Conservation (phyloP, 1,140 invertebrate genomes). For the Branchinecta lynchi region DNA sequence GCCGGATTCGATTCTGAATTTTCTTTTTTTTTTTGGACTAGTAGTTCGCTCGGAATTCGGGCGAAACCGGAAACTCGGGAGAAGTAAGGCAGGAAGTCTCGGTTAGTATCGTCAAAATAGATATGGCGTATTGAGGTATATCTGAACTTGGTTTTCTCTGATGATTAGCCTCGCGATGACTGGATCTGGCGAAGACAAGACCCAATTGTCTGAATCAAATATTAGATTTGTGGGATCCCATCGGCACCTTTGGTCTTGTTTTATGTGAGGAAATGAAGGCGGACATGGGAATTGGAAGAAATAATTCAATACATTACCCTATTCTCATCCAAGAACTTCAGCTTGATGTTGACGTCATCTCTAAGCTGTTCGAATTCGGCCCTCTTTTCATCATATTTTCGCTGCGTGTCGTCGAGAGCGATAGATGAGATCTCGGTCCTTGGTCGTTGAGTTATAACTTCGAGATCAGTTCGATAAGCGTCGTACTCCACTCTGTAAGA, state of each 20-base stretch:
- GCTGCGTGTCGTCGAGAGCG: constrained; percentile 58
- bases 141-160: too few species aligned
- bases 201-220: too few species aligned
- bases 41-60: too few species aligned
- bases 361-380: constrained; percentile 77
- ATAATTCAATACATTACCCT: constrained; percentile 43
- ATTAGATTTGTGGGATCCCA: too few species aligned
- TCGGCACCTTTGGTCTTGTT: too few species aligned
- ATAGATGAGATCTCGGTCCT: constrained; percentile 41
- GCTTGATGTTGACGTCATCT: constrained; percentile 82
- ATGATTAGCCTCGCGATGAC: too few species aligned
- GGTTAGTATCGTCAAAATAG: too few species aligned
- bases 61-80: not conserved
- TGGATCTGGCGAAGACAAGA: too few species aligned
- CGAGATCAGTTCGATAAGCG: constrained; percentile 84
- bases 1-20: too few species aligned
- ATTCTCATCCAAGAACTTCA: constrained; percentile 91
- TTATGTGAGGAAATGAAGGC: not conserved
- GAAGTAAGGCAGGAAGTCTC: too few species aligned
- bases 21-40: too few species aligned
- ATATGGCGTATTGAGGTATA: too few species aligned
- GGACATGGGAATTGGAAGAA: not conserved
- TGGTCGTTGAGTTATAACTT: constrained; percentile 48
- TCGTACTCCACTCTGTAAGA: constrained; percentile 76
- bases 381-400: constrained; percentile 66